Evolutionary conservation across 2,113 vertebrate genomes (phyloP), one percentile per base, ranked within the genome.

Genomic region (Clarias batrachus): DNA sequence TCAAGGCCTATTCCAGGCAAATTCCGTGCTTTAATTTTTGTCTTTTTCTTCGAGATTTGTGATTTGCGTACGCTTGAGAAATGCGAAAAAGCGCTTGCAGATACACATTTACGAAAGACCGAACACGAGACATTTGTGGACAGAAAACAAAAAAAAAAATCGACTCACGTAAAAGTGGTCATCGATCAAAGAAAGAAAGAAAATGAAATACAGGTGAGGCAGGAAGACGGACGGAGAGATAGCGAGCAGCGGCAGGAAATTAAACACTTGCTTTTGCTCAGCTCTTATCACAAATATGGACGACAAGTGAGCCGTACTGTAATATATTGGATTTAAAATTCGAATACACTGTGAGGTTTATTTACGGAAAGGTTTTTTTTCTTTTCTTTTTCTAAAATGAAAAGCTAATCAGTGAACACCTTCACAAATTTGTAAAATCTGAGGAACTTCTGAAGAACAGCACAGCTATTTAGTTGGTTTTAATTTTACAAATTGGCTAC

Each of bases 181-280:
- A 84, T 87, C 74, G 59, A 63, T 87, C 85, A 82, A 59, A 48
- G 33, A 77, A 60, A 84, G 60, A 81, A 27, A 27, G 25, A 30
- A 66, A 56, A 25, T 14, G 56, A 79, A 41, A 54, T 41, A 16
- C 59, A 68, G 60, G 41, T 66, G 73, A 77, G 71, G 59, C 27
- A 78, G 54, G 62, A 52, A 85, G 84, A 84, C 8, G 25, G 84
- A 84, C 8, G 37, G 59, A 77, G 41, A 48, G 57, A 85, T 4
- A 54, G 59, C 77, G 59, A 78, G 66, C 33, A 41, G 14, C 4
- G 17, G 6, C 62, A 82, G 82, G 82, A 83, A 83, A 83, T 83
- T 25, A 71, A 70, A 57, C 65, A 68, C 48, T 33, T 70, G 70
- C 52, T 83, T 27, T 27, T 70, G 52, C 66, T 71, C 65, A 13